Conservation (phyloP, 2,888 invertebrate genomes). For the Sarcophaga carnaria region DNA sequence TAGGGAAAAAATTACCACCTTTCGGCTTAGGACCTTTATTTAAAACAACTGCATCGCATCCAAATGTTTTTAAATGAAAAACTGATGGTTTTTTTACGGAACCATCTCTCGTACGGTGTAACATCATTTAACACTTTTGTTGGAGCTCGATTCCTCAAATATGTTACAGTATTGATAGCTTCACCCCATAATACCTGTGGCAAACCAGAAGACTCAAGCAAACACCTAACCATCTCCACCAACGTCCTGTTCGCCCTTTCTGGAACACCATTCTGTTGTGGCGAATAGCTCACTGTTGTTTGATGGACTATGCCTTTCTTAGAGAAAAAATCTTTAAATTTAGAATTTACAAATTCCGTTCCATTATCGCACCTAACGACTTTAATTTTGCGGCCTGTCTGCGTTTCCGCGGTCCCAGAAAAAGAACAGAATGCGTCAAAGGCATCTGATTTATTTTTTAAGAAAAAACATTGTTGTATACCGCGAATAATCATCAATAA, state of each 20-base stretch:
- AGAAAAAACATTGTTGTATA: slow-evolving; percentile 14
- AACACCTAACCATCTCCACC: slow-evolving; percentile 58
- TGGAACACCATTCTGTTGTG: slow-evolving; percentile 52
- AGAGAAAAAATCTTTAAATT: slow-evolving; percentile 10
- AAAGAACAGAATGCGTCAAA: slow-evolving; percentile 45
- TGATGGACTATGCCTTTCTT: slow-evolving; percentile 27
- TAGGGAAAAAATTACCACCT: slow-evolving; percentile 22
- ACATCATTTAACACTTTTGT: slow-evolving; percentile 37
- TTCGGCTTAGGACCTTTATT: slow-evolving; percentile 38
- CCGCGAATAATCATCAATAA: slow-evolving; percentile 41
- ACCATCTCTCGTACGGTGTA: slow-evolving; percentile 52
- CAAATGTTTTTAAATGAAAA: slow-evolving; percentile 35
- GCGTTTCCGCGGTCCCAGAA: slow-evolving; percentile 47
- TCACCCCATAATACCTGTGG: slow-evolving; percentile 53
- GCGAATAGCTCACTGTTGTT: slow-evolving; percentile 38
- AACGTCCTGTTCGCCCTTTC: slow-evolving; percentile 46
- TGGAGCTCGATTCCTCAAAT: slow-evolving; percentile 41
- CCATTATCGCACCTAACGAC: slow-evolving; percentile 38
- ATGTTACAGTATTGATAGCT: slow-evolving; percentile 47
- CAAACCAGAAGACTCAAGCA: slow-evolving; percentile 25
- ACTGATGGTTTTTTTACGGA: slow-evolving; percentile 23
- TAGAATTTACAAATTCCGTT: slow-evolving; percentile 20
- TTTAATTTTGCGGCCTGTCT: slow-evolving; percentile 43
- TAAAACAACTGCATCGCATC: slow-evolving; percentile 47
- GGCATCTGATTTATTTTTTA: slow-evolving; percentile 23